Base-by-base conservation (phyloP, 2,888 invertebrate genomes). In the Epistrophella euchroma region DNA sequence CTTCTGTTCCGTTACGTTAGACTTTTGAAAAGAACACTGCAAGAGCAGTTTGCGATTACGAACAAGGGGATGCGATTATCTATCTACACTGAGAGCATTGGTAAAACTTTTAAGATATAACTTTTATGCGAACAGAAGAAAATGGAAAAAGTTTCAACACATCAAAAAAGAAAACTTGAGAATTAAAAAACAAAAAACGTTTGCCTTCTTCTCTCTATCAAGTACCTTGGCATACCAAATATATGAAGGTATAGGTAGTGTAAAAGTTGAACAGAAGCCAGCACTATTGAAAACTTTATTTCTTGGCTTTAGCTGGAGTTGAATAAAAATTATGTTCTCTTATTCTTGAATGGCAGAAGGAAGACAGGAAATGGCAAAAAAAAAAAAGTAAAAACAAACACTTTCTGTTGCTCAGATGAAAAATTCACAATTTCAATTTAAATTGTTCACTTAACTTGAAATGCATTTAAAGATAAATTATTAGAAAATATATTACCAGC, bases 251-350 rank as follows among this genome's bases (percentile, higher is more conserved):
- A 32, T 9, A 32, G 9, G 28, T 19, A n/a, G 37, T 58, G 22
- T 9, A 66, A 7, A 66, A 66, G 66, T 47, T 32, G 19, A 66
- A 66, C 15, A 15, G 19, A 32, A 64, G 45, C 45, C 45, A 45
- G 47, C 19, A 47, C 66, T 32, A 47, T 66, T 66, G 66, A 47
- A 66, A 66, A 66, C 47, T 66, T 66, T 66, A 66, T 47, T 17
- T 47, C 62, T 64, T 64, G 28, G 32, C 66, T 19, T 47, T 19
- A 32, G 47, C 32, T 9, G 17, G 15, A 66, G 66, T 66, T 66
- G 66, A 47, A 66, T 35, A 19, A 47, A 66, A 47, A 66, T 47
- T 32, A 28, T 47, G 66, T 66, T 25, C 32, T 47, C n/a, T 28
- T 28, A 13, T 47, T 47, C 47, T 47, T 43, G 47, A 47, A 47